Conservation (phyloP, 2,888 invertebrate species). For the Frankliniella fusca region DNA sequence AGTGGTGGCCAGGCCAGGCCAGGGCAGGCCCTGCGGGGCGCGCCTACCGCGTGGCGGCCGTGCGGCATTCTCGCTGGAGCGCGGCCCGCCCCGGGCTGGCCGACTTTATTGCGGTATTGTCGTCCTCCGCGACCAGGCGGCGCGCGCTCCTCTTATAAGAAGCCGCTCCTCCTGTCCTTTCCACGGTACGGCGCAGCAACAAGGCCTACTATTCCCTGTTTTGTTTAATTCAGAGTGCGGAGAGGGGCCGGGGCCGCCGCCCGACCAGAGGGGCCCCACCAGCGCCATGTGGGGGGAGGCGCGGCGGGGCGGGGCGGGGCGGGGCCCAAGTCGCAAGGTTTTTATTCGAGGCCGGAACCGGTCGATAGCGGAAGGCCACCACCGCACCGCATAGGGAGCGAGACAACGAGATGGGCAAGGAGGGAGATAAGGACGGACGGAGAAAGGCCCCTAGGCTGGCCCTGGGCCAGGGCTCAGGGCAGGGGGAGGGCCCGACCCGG, state of each 20-base stretch:
- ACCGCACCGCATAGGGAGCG: slow-evolving; percentile 33
- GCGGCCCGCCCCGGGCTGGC: slow-evolving; percentile 27
- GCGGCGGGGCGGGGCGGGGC: slow-evolving; percentile 40
- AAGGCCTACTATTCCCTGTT: neutral
- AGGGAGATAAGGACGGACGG: slow-evolving; percentile 35
- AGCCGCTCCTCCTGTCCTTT: too few relatives aligned
- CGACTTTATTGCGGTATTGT: slow-evolving; percentile 16
- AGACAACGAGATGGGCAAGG: slow-evolving; percentile 35
- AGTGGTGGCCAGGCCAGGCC: neutral
- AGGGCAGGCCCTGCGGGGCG: too few relatives aligned
- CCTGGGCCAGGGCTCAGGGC: slow-evolving; percentile 45
- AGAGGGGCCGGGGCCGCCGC: slow-evolving; percentile 32
- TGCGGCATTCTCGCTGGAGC: neutral
- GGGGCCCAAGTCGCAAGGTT: neutral
- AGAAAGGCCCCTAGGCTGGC: slow-evolving; percentile 38
- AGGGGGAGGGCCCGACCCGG: slow-evolving; percentile 44
- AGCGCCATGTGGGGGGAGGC: neutral
- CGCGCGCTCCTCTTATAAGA: too few relatives aligned
- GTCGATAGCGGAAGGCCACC: slow-evolving; percentile 32
- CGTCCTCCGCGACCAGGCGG: neutral
- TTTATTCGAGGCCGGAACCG: slow-evolving; percentile 1
- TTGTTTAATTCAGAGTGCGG: slow-evolving; percentile 26
- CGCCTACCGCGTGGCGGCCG: neutral
- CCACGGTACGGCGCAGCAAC: too few relatives aligned
- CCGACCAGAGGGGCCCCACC: neutral